Conservation (phyloP, 1,140 invertebrate genomes). For the Ephestia elutella region DNA sequence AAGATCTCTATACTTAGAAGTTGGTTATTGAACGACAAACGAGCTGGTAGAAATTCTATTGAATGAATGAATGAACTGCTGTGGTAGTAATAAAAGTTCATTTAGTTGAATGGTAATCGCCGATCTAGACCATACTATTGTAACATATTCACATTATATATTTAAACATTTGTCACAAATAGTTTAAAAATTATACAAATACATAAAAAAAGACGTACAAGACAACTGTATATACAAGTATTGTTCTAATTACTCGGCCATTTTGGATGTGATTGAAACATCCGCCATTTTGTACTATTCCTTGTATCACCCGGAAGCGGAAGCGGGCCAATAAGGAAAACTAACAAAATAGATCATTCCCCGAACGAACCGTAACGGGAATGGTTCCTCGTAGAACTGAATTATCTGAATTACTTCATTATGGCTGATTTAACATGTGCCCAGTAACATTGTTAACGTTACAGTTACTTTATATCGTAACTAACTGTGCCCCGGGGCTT, state of each 20-base stretch:
- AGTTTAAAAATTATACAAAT: too few species aligned
- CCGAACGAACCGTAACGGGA: background rate
- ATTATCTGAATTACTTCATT: background rate
- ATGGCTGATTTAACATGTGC: background rate
- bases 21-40: slow-evolving; percentile 1
- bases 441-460: too few species aligned
- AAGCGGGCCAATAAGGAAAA: background rate
- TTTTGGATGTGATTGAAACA: slow-evolving; percentile 1
- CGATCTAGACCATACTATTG: too few species aligned
- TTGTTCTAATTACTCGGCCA: too few species aligned
- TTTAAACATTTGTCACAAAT: too few species aligned
- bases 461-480: too few species aligned
- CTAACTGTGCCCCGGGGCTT: too few species aligned
- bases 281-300: background rate
- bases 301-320: background rate
- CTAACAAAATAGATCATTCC: background rate
- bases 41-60: background rate
- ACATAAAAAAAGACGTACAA: too few species aligned
- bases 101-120: too few species aligned
- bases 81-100: too few species aligned
- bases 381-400: background rate
- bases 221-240: too few species aligned
- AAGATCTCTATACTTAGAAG: slow-evolving; percentile 2
- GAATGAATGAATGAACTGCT: background rate
- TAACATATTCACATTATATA: too few species aligned